Percentiles rank a stretch among this genome's conserved stretches.
Evolutionary conservation across 2,797 vertebrate genomes (phyloP).

Genomic region (Austrolebias charrua): DNA sequence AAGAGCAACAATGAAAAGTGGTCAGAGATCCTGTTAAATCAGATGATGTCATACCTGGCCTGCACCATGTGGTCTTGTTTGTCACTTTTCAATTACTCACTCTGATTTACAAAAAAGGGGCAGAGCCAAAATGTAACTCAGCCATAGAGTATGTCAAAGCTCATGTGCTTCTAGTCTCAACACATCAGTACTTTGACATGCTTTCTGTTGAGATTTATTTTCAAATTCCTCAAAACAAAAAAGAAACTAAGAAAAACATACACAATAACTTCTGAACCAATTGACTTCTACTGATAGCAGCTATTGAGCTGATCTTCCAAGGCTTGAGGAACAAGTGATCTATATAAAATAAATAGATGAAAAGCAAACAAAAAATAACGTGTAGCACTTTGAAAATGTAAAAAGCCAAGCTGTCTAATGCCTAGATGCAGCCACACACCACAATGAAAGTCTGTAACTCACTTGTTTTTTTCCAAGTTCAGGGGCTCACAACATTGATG

Average conservation of each 20-base stretch:
- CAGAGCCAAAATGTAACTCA: slow-evolving; percentile 1
- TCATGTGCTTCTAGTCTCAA: slow-evolving; percentile 22
- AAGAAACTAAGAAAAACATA: not conserved
- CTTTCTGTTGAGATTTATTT: not conserved
- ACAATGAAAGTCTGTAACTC: too few species aligned
- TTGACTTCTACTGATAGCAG: not conserved
- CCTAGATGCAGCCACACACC: too few species aligned
- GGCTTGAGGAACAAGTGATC: not conserved
- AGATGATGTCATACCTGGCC: slow-evolving; percentile 1
- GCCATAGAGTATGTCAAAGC: not conserved
- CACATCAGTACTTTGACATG: slow-evolving; percentile 12
- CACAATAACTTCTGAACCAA: not conserved
- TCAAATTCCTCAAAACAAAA: not conserved
- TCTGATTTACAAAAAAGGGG: not conserved
- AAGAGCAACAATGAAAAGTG: slow-evolving; percentile 11
- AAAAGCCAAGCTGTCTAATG: too few species aligned
- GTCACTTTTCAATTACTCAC: slow-evolving; percentile 7
- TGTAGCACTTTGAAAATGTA: too few species aligned
- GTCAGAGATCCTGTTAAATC: not conserved
- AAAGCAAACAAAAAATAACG: not conserved
- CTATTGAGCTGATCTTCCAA: not conserved
- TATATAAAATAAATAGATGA: not conserved
- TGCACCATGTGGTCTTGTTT: slow-evolving; percentile 3
- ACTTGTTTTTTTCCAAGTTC: too few species aligned
- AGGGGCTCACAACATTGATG: too few species aligned